Conservation (phyloP, 2,797 vertebrate species). For the Agapornis canus region DNA sequence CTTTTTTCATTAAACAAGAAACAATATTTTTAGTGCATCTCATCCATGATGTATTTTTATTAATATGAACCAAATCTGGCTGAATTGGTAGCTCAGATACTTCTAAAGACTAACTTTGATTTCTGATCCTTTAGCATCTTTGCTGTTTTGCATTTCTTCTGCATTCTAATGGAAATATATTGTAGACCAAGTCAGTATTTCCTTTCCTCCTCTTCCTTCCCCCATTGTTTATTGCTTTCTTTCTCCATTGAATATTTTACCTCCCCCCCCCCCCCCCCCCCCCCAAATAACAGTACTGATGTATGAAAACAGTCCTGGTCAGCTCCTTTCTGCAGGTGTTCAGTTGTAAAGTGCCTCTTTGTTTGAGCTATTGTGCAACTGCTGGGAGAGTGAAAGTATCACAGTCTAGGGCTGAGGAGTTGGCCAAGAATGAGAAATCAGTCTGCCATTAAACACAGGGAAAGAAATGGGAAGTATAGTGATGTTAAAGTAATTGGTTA, state of each 20-base stretch:
- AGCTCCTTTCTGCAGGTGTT: conserved; percentile 52
- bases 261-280: not conserved
- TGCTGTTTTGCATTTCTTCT: not conserved
- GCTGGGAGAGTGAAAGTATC: not conserved
- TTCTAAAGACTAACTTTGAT: not conserved
- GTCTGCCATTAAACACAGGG: not conserved
- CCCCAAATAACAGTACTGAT: not conserved
- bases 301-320: conserved; percentile 10
- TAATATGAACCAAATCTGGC: not conserved
- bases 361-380: conserved; percentile 26
- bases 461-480: conserved; percentile 1
- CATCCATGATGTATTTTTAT: not conserved
- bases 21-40: not conserved
- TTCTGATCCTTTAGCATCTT: not conserved
- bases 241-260: conserved; percentile 11
- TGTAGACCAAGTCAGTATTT: not conserved
- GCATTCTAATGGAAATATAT: not conserved
- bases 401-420: not conserved
- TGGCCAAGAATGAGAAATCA: not conserved
- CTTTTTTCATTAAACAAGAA: not conserved
- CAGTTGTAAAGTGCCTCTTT: conserved; percentile 24
- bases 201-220: no score
- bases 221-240: not conserved
- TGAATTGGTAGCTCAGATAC: not conserved
- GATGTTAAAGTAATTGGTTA: not conserved